Conservation (phyloP, 1,140 invertebrate genomes). For the Oscheius sp. region DNA sequence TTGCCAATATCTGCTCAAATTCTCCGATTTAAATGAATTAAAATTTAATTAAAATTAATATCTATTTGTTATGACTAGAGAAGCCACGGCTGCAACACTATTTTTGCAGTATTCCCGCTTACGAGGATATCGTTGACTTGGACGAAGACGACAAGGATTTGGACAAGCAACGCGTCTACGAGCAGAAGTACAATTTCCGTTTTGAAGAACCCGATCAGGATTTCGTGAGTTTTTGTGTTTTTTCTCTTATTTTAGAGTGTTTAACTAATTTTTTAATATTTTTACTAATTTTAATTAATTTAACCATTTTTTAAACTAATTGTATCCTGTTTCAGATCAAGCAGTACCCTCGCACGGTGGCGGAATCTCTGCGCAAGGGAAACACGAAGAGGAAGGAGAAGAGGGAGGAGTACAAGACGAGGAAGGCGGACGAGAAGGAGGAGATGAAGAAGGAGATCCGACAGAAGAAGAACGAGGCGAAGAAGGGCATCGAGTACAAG, state of each 20-base stretch:
- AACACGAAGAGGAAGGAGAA: conserved; percentile 77
- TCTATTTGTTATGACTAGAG: background rate
- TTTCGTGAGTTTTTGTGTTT: conserved; percentile 70
- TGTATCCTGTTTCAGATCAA: conserved; percentile 69
- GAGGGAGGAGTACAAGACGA: conserved; percentile 72
- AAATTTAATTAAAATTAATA: background rate
- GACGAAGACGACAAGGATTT: conserved; percentile 69
- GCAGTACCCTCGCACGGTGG: conserved; percentile 82
- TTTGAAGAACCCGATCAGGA: conserved; percentile 93
- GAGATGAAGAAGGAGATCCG: conserved; percentile 77
- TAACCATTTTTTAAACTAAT: background rate
- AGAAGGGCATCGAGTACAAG: conserved; percentile 85
- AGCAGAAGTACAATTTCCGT: conserved; percentile 90
- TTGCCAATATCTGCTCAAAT: too few relatives aligned
- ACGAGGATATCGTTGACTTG: conserved; percentile 70
- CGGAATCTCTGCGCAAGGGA: conserved; percentile 76
- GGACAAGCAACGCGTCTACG: conserved; percentile 82
- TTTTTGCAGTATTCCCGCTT: conserved; percentile 66
- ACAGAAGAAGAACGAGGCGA: conserved; percentile 16
- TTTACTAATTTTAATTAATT: background rate
- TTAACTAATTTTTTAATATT: background rate
- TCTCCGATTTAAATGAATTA: too few relatives aligned
- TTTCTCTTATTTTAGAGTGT: conserved; percentile 5
- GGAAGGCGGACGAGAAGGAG: conserved; percentile 76
- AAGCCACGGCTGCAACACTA: background rate